A percentile compares a stretch with the other conserved stretches of the same genome.
Evolutionary conservation across 1,140 invertebrate species (phyloP).

Genomic region (Drosophila punjabiensis): DNA sequence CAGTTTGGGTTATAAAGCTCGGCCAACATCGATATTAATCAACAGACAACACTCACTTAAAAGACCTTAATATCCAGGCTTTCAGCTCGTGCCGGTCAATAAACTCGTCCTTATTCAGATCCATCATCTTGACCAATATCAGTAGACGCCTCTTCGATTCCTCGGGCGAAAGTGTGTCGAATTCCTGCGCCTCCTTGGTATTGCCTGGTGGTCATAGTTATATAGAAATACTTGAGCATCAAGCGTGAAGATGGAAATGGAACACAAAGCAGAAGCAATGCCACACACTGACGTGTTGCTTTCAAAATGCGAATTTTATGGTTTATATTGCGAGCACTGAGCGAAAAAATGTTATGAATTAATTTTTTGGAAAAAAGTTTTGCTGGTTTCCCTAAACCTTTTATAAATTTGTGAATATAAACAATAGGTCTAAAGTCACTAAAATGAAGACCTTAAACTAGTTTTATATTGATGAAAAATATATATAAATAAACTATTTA

Average conservation of each 20-base stretch:
- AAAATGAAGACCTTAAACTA: neutral
- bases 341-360: neutral
- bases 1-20: conserved; percentile 23
- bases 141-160: conserved; percentile 94
- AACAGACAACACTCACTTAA: conserved; percentile 89
- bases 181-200: conserved; percentile 96
- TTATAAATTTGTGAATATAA: neutral
- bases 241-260: conserved; percentile 21
- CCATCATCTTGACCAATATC: conserved; percentile 95
- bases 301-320: conserved; percentile 22
- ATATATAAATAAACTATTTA: neutral
- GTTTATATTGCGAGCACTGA: conserved; percentile 28
- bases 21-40: conserved; percentile 54
- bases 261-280: conserved; percentile 25
- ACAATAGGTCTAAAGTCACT: neutral
- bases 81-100: conserved; percentile 94
- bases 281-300: conserved; percentile 34
- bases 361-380: neutral
- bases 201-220: conserved; percentile 88
- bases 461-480: neutral
- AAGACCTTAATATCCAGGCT: conserved; percentile 97
- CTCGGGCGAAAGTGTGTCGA: conserved; percentile 93
- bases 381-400: too few species aligned
- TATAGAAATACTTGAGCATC: conserved; percentile 17
- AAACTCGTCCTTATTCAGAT: conserved; percentile 89